Percentiles rank a stretch among this genome's conserved stretches.
phyloP scores from a whole-genome alignment of 2,797 vertebrate species.

The Morus bassanus region DNA sequence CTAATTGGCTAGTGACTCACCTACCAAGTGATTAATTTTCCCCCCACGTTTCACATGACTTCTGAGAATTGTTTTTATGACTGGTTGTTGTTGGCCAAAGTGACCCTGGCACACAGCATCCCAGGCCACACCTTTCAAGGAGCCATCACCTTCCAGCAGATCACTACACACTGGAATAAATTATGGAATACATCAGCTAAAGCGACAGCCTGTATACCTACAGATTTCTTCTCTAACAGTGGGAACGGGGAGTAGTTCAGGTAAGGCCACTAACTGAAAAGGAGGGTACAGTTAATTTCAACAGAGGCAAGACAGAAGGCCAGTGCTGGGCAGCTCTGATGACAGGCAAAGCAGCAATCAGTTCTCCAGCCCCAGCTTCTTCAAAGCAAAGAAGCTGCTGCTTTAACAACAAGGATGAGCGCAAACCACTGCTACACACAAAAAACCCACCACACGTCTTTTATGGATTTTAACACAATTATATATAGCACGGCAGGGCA shows the following conservation, averaged over 20 bases:
- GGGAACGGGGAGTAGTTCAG: background rate
- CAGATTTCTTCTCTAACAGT: background rate
- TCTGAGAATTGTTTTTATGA: background rate
- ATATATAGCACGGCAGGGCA: background rate
- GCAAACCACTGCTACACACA: background rate
- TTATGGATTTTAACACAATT: background rate
- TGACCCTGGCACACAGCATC: background rate
- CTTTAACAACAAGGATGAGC: background rate
- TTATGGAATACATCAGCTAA: background rate
- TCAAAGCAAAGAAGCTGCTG: background rate
- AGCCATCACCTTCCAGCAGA: background rate
- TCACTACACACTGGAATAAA: background rate
- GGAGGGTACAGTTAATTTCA: background rate
- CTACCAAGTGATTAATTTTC: background rate
- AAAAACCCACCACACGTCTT: rapidly evolving
- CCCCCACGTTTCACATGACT: background rate
- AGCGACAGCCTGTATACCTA: background rate
- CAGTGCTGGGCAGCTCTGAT: background rate
- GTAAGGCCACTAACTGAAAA: background rate
- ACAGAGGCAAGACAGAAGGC: background rate
- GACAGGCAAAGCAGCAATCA: background rate
- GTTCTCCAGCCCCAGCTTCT: background rate
- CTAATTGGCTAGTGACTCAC: conserved; percentile 1
- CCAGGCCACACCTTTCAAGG: background rate
- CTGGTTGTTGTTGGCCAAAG: background rate